A percentile compares a stretch with the other conserved stretches of the same genome.
phyloP scores from a whole-genome alignment of 2,888 invertebrate species.

The Apodemia zela region DNA sequence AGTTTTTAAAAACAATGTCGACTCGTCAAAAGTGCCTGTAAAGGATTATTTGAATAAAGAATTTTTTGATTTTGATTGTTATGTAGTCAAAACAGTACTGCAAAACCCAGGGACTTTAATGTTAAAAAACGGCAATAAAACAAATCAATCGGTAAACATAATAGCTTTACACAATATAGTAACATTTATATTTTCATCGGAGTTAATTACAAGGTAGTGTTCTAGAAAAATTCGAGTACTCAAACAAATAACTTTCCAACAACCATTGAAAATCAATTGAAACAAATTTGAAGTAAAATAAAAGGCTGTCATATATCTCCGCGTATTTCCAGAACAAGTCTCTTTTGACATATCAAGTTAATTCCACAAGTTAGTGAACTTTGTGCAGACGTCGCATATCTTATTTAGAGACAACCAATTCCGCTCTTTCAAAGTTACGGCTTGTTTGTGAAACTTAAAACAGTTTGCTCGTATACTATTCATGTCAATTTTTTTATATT shows the following conservation, averaged over 20 bases:
- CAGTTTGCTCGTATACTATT: not conserved
- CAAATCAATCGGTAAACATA: too few species aligned
- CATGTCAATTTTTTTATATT: not conserved
- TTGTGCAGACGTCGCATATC: slow-evolving; percentile 11
- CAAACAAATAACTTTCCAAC: not conserved
- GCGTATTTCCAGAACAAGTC: not conserved
- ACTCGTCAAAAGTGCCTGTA: too few species aligned
- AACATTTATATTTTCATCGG: too few species aligned
- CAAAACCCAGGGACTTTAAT: too few species aligned
- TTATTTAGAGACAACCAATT: slow-evolving; percentile 10
- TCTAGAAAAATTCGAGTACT: not conserved
- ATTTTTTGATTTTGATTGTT: too few species aligned
- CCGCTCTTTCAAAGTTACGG: slow-evolving; percentile 11
- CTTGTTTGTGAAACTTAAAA: slow-evolving; percentile 11
- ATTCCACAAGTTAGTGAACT: not conserved
- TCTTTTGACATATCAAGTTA: slow-evolving; percentile 7
- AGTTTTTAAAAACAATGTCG: too few species aligned
- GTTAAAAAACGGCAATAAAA: too few species aligned
- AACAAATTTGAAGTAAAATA: slow-evolving; percentile 1
- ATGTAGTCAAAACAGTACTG: too few species aligned
- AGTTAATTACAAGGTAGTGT: not conserved
- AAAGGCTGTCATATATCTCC: not conserved
- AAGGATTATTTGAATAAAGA: too few species aligned
- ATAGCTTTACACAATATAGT: too few species aligned
- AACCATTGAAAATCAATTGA: slow-evolving; percentile 1